phyloP scores from a whole-genome alignment of 2,888 invertebrate species.

The Micoletzkya japonica region DNA sequence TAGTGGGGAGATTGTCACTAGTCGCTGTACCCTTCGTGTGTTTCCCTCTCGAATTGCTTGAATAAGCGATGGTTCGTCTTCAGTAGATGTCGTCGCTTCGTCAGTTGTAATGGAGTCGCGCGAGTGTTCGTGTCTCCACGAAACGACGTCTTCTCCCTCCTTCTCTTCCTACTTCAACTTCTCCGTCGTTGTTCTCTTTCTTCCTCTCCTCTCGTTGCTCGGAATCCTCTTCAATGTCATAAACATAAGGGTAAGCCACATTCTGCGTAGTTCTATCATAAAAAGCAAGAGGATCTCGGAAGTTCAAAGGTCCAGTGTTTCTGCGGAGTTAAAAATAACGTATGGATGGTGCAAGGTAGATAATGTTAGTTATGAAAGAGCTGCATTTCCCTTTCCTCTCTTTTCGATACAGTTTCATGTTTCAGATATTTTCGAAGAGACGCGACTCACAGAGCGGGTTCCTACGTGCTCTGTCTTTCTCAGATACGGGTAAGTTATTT shows the following conservation, averaged over 20 bases:
- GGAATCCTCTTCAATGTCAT: slow-evolving; percentile 52
- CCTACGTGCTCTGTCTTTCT: slow-evolving; percentile 48
- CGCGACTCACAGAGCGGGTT: slow-evolving; percentile 41
- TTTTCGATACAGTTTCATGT: background rate
- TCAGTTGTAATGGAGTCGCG: slow-evolving; percentile 1
- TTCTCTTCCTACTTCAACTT: slow-evolving; percentile 20
- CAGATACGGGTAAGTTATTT: slow-evolving; percentile 50
- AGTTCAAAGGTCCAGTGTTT: background rate
- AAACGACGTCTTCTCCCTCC: background rate
- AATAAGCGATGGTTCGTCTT: too few species aligned
- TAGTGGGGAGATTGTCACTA: too few species aligned
- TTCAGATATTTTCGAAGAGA: slow-evolving; percentile 19
- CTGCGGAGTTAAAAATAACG: background rate
- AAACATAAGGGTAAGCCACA: slow-evolving; percentile 39
- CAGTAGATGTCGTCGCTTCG: too few species aligned
- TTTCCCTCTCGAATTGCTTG: too few species aligned
- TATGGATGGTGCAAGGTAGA: background rate
- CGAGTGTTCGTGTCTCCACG: slow-evolving; percentile 19
- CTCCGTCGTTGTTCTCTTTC: slow-evolving; percentile 38
- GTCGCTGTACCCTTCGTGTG: too few species aligned
- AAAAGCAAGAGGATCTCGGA: background rate
- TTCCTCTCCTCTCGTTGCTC: slow-evolving; percentile 47
- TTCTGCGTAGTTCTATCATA: background rate
- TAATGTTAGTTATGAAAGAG: background rate
- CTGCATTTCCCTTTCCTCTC: too few species aligned